A percentile compares a stretch with the other conserved stretches of the same genome.
These are phyloP conservation scores for Lerista edwardsae DNA, from an alignment of 2,797 vertebrate genomes.

Conservation along the genomic window DNA sequence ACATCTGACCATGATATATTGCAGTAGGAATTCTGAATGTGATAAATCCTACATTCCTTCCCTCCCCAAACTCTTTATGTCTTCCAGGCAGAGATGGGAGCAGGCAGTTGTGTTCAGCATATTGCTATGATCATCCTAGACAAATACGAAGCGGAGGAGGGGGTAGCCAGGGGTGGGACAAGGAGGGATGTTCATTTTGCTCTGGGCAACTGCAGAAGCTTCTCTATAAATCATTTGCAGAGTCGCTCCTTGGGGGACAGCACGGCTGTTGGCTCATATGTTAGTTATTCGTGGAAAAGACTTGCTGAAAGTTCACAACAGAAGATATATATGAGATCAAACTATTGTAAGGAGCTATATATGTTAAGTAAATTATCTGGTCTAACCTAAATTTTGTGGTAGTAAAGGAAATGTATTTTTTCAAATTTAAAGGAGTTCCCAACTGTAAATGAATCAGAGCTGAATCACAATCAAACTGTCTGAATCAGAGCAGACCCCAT, in stretches of 20 bases:
- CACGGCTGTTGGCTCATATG: neutral
- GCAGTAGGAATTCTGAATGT: slow-evolving; percentile 62
- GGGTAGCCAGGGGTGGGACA: neutral
- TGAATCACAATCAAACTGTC: too few species aligned
- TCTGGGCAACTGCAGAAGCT: slow-evolving; percentile 54
- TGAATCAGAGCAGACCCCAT: neutral
- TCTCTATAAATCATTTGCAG: neutral
- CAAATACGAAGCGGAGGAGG: slow-evolving; percentile 45
- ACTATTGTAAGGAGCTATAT: neutral
- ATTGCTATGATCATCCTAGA: slow-evolving; percentile 62
- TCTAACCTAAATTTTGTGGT: neutral
- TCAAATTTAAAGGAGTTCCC: neutral
- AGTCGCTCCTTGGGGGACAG: slow-evolving; percentile 20
- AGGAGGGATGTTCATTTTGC: slow-evolving; percentile 56
- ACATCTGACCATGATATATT: slow-evolving; percentile 47
- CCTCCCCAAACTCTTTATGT: slow-evolving; percentile 55
- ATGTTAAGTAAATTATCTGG: neutral
- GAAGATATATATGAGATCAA: neutral
- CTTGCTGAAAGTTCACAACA: neutral
- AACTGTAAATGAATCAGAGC: neutral
- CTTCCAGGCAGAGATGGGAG: slow-evolving; percentile 59
- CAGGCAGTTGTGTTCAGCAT: slow-evolving; percentile 31
- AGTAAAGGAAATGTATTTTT: neutral
- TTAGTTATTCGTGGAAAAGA: neutral
- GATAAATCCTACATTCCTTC: slow-evolving; percentile 55